A percentile compares a stretch with the other conserved stretches of the same genome.
These are phyloP conservation scores for Neoarius graeffei DNA, from an alignment of 2,113 vertebrate genomes.

Conservation along the genomic window DNA sequence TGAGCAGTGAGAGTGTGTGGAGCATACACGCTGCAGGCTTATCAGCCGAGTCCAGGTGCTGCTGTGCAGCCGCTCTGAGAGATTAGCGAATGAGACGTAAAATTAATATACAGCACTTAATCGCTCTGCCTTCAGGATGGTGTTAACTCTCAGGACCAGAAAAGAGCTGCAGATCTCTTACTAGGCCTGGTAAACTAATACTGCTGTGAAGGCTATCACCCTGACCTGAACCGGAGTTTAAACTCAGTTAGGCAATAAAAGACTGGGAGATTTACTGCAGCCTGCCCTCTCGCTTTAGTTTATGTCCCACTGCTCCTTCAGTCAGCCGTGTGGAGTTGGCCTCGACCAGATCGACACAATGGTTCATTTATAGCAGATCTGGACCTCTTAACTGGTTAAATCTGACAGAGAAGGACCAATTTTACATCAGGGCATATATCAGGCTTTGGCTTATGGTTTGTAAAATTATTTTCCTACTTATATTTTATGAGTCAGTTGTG, in stretches of 20 bases:
- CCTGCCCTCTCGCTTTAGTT: constrained; percentile 38
- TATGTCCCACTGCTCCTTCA: constrained; percentile 42
- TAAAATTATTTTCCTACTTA: constrained; percentile 3
- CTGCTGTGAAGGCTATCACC: constrained; percentile 41
- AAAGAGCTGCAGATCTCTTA: constrained; percentile 24
- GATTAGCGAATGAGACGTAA: constrained; percentile 53
- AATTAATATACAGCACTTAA: constrained; percentile 50
- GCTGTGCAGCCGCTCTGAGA: constrained; percentile 20
- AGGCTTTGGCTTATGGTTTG: not conserved
- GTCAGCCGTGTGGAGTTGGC: constrained; percentile 24
- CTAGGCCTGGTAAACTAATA: constrained; percentile 46
- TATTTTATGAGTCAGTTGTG: not conserved
- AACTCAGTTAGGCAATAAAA: constrained; percentile 47
- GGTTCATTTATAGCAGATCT: constrained; percentile 39
- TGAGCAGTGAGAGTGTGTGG: constrained; percentile 35
- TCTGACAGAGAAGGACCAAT: constrained; percentile 22
- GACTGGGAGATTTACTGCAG: constrained; percentile 47
- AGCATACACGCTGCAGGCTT: constrained; percentile 34
- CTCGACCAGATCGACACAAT: constrained; percentile 37
- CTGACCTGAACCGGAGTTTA: constrained; percentile 51
- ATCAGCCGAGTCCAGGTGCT: constrained; percentile 54
- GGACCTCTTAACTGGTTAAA: constrained; percentile 36
- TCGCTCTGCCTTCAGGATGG: constrained; percentile 33
- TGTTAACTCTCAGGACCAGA: constrained; percentile 43
- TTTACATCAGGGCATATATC: constrained; percentile 12